Base-by-base conservation (phyloP, 2,888 invertebrate genomes). In the Drosophila antonietae region DNA sequence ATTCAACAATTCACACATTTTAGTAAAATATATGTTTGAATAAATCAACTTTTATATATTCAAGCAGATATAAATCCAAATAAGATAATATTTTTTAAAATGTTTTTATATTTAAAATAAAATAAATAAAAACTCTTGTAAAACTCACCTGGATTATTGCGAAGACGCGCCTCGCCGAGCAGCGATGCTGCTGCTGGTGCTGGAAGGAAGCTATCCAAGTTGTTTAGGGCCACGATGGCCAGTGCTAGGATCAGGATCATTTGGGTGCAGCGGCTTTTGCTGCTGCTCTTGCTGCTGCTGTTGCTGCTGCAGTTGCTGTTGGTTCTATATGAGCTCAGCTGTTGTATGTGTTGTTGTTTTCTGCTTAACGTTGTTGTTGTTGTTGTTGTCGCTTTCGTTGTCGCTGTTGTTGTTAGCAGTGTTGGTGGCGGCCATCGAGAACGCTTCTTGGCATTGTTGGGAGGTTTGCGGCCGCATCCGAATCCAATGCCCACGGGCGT, bases 401-500 rank as follows among this genome's bases (percentile, higher is more conserved):
- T 35, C 35, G 65, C 8, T 9, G 46, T 28, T 52, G 52, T 23
- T 31, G 55, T 37, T 53, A 49, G 12, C 28, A 51, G 2, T 63
- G 68, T 14, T 61, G 77, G 60, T 68, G 73, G 51, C 58, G 70
- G 77, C 80, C 68, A 74, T 51, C 80, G 85, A 31, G 70, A 88
- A 51, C 78, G 87, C 77, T 78, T 82, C 69, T 75, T 89, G 28
- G 78, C 70, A 52, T 74, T 82, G 62, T 77, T 87, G 59, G 81
- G 78, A 59, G 81, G 82, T 77, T 86, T 86, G 79, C 80, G 89
- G 79, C 89, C 88, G 82, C 74, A 70, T 63, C 78, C 81, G 91
- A 91, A 92, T 91, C 91, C 91, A 91, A 91, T 90, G 89, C 90
- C 91, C 87, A 88, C 78, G 78, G 92, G 91, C 90, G 77, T 86